Conservation (phyloP, 2,113 vertebrate species). For the Hydrochoerus hydrochaeris region DNA sequence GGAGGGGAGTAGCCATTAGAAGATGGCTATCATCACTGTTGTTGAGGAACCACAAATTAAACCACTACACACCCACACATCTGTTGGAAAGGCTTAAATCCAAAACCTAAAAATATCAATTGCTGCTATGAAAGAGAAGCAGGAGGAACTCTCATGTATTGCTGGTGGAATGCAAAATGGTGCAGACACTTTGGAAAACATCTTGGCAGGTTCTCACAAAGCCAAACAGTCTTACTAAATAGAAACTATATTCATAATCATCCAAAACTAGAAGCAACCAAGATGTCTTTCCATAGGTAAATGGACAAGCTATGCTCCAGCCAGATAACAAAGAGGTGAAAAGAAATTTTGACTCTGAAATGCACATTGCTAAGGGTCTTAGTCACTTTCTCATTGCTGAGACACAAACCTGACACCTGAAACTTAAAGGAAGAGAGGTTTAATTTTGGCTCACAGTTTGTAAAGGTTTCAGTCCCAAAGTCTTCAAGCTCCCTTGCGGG, state of each 20-base stretch:
- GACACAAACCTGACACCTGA: background rate
- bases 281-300: background rate
- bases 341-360: background rate
- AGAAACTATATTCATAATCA: background rate
- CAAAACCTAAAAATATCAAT: background rate
- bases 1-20: background rate
- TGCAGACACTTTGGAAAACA: background rate
- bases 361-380: background rate
- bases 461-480: background rate
- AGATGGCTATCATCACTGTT: background rate
- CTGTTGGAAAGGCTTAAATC: background rate
- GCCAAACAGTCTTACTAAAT: background rate
- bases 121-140: background rate
- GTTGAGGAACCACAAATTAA: conserved; percentile 16
- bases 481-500: background rate
- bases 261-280: background rate
- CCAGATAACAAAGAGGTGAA: background rate
- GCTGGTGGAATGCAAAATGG: background rate
- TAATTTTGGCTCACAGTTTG: background rate
- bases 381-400: background rate
- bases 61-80: background rate
- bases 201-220: background rate
- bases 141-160: background rate
- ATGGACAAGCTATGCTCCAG: background rate
- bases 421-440: background rate